Conservation (phyloP, 1,140 invertebrate genomes). For the Drosophila subobscura region DNA sequence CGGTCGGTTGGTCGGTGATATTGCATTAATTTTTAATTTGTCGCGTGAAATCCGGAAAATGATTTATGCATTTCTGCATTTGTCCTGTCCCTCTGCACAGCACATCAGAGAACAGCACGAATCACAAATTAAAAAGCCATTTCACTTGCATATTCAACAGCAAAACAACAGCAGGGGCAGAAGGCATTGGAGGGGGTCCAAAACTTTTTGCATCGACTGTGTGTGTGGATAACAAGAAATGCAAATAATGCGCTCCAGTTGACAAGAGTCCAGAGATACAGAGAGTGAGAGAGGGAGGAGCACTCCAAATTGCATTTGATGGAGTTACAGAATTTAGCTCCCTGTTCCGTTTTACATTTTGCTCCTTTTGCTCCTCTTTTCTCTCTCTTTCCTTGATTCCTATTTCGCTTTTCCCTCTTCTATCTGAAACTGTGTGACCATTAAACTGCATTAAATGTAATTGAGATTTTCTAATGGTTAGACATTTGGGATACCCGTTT, state of each 20-base stretch:
- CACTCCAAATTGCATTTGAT: conserved; percentile 63
- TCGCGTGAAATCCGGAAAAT: conserved; percentile 49
- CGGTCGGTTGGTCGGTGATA: conserved; percentile 18
- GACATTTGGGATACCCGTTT: too few relatives aligned
- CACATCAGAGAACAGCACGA: conserved; percentile 14
- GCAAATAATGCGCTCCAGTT: conserved; percentile 63
- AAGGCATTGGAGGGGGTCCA: conserved; percentile 17
- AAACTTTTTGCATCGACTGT: conserved; percentile 52
- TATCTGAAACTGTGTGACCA: conserved; percentile 11
- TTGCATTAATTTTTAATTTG: conserved; percentile 77
- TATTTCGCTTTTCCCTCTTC: conserved; percentile 4
- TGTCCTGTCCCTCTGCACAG: not conserved
- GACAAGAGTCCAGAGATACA: conserved; percentile 15
- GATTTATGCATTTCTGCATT: conserved; percentile 63
- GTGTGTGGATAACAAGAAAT: conserved; percentile 52
- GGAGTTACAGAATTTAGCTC: conserved; percentile 21
- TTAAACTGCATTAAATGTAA: conserved; percentile 48
- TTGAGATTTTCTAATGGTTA: too few relatives aligned
- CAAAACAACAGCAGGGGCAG: not conserved
- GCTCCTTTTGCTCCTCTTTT: not conserved
- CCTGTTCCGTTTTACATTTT: not conserved
- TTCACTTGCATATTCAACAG: conserved; percentile 43
- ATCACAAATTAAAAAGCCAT: conserved; percentile 67
- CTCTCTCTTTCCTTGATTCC: not conserved
- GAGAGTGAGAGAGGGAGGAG: conserved; percentile 3